phyloP scores from a whole-genome alignment of 2,113 vertebrate species.

The Peromyscus polionotus region DNA sequence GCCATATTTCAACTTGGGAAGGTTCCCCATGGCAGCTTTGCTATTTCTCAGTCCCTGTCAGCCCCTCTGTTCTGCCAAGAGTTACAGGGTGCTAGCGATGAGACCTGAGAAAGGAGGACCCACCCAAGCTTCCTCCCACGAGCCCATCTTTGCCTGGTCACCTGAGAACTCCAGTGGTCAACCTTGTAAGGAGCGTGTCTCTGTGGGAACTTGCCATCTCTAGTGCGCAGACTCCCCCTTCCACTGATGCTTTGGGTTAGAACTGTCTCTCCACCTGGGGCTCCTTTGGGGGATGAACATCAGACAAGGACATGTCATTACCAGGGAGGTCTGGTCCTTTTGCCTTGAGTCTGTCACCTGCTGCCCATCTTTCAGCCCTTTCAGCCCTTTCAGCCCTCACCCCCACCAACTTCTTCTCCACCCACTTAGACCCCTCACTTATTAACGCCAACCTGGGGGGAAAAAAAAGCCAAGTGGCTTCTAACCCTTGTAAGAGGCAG shows the following conservation, averaged over 20 bases:
- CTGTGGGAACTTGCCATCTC: neutral
- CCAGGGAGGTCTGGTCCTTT: neutral
- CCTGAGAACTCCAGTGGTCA: fast-evolving
- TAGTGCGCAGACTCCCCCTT: neutral
- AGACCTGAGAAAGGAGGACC: too few species aligned
- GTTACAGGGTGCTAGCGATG: neutral
- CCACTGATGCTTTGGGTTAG: neutral
- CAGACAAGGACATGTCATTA: neutral
- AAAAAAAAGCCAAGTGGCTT: neutral
- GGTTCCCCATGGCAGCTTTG: neutral
- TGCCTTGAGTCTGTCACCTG: neutral
- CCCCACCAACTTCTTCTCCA: neutral
- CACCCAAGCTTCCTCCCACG: too few species aligned
- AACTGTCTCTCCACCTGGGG: neutral
- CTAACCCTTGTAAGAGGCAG: slow-evolving; percentile 55
- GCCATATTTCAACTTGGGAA: slow-evolving; percentile 67
- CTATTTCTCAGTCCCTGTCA: neutral
- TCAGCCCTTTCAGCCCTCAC: neutral
- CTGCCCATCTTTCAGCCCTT: too few species aligned
- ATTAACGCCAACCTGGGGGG: neutral
- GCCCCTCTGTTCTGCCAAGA: neutral
- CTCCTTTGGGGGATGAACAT: neutral
- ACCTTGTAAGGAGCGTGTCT: fast-evolving
- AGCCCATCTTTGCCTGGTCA: fast-evolving
- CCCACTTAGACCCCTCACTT: neutral